phyloP scores from a whole-genome alignment of 2,797 vertebrate genomes.

The Platalea minor region DNA sequence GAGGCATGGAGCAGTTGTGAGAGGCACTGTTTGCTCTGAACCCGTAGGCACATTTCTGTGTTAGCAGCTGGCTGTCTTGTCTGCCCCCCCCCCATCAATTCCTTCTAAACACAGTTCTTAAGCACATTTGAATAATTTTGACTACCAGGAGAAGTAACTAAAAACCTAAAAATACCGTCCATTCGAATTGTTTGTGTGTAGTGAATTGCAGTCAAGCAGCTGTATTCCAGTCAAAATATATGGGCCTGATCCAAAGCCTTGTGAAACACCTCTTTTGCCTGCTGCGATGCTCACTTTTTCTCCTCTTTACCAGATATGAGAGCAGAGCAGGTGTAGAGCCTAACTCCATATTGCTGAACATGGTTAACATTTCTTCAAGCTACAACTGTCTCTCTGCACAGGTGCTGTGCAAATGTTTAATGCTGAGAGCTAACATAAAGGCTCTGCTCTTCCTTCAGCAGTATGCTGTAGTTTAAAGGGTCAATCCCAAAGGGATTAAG shows the following conservation, averaged over 20 bases:
- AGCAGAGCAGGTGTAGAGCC: neutral
- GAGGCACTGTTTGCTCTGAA: slow-evolving; percentile 19
- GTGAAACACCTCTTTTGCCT: neutral
- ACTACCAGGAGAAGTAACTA: neutral
- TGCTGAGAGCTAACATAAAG: neutral
- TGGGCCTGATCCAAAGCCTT: neutral
- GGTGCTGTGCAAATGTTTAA: neutral
- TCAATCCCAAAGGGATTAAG: neutral
- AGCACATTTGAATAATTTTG: slow-evolving; percentile 18
- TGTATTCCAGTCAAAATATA: neutral
- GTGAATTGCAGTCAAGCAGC: neutral
- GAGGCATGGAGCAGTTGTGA: slow-evolving; percentile 22
- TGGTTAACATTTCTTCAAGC: neutral
- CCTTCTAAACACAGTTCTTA: slow-evolving; percentile 16
- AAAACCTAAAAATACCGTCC: neutral
- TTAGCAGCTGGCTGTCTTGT: neutral
- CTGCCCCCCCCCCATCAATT: neutral
- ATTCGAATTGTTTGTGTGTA: neutral
- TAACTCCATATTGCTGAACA: neutral
- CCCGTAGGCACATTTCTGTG: neutral
- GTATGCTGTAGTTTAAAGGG: neutral
- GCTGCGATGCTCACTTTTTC: neutral
- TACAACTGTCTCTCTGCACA: neutral
- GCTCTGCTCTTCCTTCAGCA: neutral
- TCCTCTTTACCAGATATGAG: neutral